These are phyloP conservation scores for Papilio helenus DNA, from an alignment of 1,140 invertebrate species.

Conservation along the genomic window DNA sequence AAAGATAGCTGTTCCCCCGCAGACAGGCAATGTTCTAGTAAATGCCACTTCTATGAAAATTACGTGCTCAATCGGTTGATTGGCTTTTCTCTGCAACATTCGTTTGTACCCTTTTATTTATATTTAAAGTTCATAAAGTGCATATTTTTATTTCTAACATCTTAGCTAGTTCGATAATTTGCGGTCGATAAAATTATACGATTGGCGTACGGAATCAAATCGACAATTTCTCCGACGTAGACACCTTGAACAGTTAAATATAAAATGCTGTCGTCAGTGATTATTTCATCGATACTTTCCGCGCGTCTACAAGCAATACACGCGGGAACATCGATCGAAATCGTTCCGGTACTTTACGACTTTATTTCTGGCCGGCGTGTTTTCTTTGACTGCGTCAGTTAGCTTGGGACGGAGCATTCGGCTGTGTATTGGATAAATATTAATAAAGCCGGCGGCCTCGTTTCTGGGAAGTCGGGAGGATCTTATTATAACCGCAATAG, in stretches of 20 bases:
- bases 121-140: not conserved
- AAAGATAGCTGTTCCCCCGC: slow-evolving; percentile 53
- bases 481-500: slow-evolving; percentile 83
- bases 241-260: slow-evolving; percentile 33
- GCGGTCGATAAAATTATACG: not conserved
- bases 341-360: slow-evolving; percentile 80
- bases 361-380: slow-evolving; percentile 79
- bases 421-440: slow-evolving; percentile 82
- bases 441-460: slow-evolving; percentile 81
- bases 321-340: slow-evolving; percentile 77
- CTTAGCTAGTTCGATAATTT: not conserved
- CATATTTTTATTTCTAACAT: not conserved
- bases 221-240: not conserved
- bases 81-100: slow-evolving; percentile 46
- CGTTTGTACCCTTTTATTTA: slow-evolving; percentile 13
- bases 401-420: slow-evolving; percentile 73
- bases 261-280: slow-evolving; percentile 24
- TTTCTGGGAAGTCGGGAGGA: slow-evolving; percentile 81
- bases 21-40: slow-evolving; percentile 73
- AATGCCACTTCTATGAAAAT: slow-evolving; percentile 61
- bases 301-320: slow-evolving; percentile 75
- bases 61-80: slow-evolving; percentile 58
- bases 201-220: not conserved
- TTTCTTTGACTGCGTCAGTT: slow-evolving; percentile 81
- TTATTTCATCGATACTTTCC: slow-evolving; percentile 62